Base-by-base conservation (phyloP, 2,113 vertebrate species). In the Chaetodon auriga region DNA sequence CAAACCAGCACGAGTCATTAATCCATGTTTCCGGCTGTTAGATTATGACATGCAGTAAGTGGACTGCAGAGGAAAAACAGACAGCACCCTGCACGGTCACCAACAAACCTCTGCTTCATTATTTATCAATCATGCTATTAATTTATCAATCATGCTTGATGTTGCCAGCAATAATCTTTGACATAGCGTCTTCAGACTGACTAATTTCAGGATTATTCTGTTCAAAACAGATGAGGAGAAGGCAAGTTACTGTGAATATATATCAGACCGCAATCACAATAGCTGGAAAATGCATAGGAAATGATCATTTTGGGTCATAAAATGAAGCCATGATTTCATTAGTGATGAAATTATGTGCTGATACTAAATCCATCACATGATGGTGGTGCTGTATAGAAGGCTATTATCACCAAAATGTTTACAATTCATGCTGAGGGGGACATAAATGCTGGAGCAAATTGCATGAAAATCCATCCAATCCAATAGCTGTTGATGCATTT, bases 31-130 rank as follows among this genome's bases (percentile, higher is more conserved):
- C 57, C 54, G 23, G 13, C 64, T 68, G 64, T 60, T 49, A 46
- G 5, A 14, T 19, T 25, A 41, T 25, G 5, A 54, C 54, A 14
- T 54, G 7, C 70, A 73, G 55, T 21, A n/a, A 61, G 41, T 2
- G 55, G 43, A 11, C 8, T 14, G 15, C 6, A 13, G 25, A 55
- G 16, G 7, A 21, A 25, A 15, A 43, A 35, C 63, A 75, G 36
- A 51, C 13, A 43, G 71, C 5, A 18, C 5, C 6, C 12, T n/a
- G 60, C 36, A 7, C 68, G 21, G 61, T 66, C 25, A 4, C 45
- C 45, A 81, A 11, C 54, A 75, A 68, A 75, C 54, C 61, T 11
- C 60, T 21, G 10, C 11, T 6, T 75, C 36, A 68, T 68, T 75
- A 61, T 35, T 68, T 53, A 13, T 38, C 55, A 68, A 14, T 81